These are phyloP conservation scores for Apotomis capreana DNA, from an alignment of 2,888 invertebrate genomes.

Conservation along the genomic window DNA sequence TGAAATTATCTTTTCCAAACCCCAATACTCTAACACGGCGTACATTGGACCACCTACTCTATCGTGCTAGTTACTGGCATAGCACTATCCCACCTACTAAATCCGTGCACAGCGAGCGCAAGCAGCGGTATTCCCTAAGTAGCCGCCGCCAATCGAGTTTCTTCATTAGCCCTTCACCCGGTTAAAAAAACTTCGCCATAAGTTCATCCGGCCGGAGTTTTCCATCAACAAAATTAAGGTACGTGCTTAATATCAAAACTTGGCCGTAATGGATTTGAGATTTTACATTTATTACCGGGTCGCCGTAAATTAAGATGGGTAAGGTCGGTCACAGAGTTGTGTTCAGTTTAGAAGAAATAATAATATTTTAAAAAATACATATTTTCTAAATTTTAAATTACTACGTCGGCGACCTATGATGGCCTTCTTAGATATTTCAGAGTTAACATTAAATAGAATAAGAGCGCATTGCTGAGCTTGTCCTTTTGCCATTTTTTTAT, in stretches of 20 bases:
- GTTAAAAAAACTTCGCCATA: conserved; percentile 70
- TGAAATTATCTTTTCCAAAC: too few species aligned
- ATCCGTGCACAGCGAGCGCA: neutral
- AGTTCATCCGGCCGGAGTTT: conserved; percentile 75
- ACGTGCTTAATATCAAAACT: conserved; percentile 77
- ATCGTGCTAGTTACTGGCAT: too few species aligned
- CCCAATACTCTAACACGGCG: too few species aligned
- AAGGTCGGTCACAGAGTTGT: neutral
- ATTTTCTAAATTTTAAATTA: too few species aligned
- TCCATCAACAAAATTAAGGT: conserved; percentile 80
- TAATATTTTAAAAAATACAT: neutral
- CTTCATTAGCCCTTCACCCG: conserved; percentile 73
- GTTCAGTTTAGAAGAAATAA: neutral
- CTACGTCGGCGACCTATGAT: too few species aligned
- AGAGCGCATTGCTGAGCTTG: too few species aligned
- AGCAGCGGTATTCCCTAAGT: conserved; percentile 43
- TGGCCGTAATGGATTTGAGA: conserved; percentile 77
- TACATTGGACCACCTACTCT: too few species aligned
- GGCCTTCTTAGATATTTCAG: too few species aligned
- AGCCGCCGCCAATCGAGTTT: conserved; percentile 68
- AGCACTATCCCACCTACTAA: neutral
- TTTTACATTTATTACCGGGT: conserved; percentile 73
- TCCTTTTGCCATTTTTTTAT: too few species aligned
- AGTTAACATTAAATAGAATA: too few species aligned
- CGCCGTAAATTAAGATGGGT: conserved; percentile 51